Base-by-base conservation (phyloP, 35 echinoderm and acorn worm species). In the Chiridota heheva region DNA sequence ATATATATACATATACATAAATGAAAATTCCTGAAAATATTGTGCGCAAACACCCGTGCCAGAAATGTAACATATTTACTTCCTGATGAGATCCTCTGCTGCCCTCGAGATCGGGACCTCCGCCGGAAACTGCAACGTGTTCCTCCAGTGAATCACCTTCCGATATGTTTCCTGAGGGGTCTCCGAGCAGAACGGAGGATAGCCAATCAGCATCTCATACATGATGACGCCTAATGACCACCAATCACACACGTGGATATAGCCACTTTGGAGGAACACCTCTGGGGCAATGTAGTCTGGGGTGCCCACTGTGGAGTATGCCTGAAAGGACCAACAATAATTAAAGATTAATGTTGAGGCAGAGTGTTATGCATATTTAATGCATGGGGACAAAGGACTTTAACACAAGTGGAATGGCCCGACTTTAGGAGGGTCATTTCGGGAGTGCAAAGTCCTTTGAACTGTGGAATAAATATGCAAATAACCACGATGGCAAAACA, bases 161-260 rank as follows among this genome's bases (percentile, higher is more conserved):
- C 89, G 69, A 62, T 98, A 98, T 1, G 95, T 98, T 68, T 98
- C 95, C 60, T 98, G 95, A 18, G 95, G 95, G 0, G 88, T 92
- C 86, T 98, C 95, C 0, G 95, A 98, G 73, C 95, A 98, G 80
- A 98, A 98, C 40, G 95, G 95, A 30, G 95, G 95, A 64, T 92
- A 98, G 35, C 95, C 95, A 65, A 98, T 98, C 81, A 98, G 76
- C 95, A 98, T 98, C 81, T 98, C 95, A 31, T 98, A 98, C 89
- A 98, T 92, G 76, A 98, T 91, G 34, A 98, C 95, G 25, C 95
- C 95, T 92, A 98, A 68, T 35, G 95, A 98, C 95, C 95, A 98
- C 95, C 95, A 98, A 82, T 98, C 95, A 86, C 95, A 98, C 26
- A 86, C 83, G 45, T 86, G 79, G 33, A 85, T 81, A 61, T 98